Conservation (phyloP, 2,113 vertebrate species). For the Ciconia boyciana region DNA sequence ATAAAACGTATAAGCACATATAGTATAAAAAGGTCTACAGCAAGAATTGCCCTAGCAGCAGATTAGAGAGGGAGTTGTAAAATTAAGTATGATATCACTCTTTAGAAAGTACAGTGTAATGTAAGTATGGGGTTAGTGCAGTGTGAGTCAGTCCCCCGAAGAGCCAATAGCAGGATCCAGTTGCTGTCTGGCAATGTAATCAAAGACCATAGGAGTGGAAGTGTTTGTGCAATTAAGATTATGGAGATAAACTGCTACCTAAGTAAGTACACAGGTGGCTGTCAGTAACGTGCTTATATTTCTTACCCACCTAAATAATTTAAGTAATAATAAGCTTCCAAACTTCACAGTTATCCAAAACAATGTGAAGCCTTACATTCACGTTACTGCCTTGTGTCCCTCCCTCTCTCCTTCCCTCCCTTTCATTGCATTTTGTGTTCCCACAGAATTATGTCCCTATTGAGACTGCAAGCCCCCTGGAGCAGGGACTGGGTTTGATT, state of each 20-base stretch:
- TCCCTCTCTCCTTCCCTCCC: not conserved
- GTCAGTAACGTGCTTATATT: not conserved
- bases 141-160: not conserved
- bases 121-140: not conserved
- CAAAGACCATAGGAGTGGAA: not conserved
- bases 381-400: not conserved
- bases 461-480: not conserved
- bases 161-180: not conserved
- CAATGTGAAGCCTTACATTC: not conserved
- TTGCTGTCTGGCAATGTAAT: not conserved
- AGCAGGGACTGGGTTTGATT: not conserved
- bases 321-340: not conserved
- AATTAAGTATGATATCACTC: not conserved
- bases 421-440: not conserved
- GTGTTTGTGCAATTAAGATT: not conserved
- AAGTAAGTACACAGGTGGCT: not conserved
- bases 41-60: not conserved
- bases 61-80: not conserved
- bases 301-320: not conserved
- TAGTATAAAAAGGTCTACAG: not conserved
- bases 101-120: not conserved
- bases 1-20: not conserved
- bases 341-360: not conserved
- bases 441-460: not conserved
- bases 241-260: not conserved